These are phyloP conservation scores for Leptinotarsa rubiginosa DNA, from an alignment of 2,888 invertebrate genomes.

Conservation along the genomic window DNA sequence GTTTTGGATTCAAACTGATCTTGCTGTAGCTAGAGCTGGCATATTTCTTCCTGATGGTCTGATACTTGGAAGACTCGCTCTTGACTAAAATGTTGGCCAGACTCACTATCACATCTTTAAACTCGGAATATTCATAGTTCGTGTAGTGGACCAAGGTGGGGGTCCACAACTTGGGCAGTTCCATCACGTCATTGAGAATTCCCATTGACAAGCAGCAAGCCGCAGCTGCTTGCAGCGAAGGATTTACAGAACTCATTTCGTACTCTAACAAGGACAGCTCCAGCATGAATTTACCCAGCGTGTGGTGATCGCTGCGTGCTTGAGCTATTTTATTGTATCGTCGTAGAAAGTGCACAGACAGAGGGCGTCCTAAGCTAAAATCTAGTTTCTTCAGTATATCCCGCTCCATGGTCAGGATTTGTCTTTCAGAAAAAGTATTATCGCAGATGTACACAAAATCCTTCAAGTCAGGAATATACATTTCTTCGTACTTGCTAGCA, in stretches of 20 bases:
- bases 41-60: conserved; percentile 79
- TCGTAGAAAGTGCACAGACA: conserved; percentile 89
- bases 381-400: conserved; percentile 81
- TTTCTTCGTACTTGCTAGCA: conserved; percentile 96
- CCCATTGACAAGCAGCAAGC: conserved; percentile 79
- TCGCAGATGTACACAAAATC: conserved; percentile 95
- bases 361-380: conserved; percentile 86
- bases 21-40: conserved; percentile 71
- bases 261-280: conserved; percentile 88
- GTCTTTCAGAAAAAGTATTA: conserved; percentile 81
- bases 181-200: conserved; percentile 68
- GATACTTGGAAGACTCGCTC: conserved; percentile 79
- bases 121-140: conserved; percentile 76
- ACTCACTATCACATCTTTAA: conserved; percentile 76
- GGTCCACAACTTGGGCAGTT: conserved; percentile 75
- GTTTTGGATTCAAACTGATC: conserved; percentile 74
- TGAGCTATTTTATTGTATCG: conserved; percentile 75
- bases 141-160: conserved; percentile 82
- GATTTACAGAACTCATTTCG: conserved; percentile 79
- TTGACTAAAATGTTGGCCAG: conserved; percentile 77
- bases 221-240: conserved; percentile 87
- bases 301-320: conserved; percentile 69
- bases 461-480: conserved; percentile 84
- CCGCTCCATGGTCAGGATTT: conserved; percentile 86
- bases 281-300: conserved; percentile 81